Evolutionary conservation across 2,888 invertebrate genomes (phyloP), one percentile per base, ranked within the genome.

Genomic region (Andrena bicolor): DNA sequence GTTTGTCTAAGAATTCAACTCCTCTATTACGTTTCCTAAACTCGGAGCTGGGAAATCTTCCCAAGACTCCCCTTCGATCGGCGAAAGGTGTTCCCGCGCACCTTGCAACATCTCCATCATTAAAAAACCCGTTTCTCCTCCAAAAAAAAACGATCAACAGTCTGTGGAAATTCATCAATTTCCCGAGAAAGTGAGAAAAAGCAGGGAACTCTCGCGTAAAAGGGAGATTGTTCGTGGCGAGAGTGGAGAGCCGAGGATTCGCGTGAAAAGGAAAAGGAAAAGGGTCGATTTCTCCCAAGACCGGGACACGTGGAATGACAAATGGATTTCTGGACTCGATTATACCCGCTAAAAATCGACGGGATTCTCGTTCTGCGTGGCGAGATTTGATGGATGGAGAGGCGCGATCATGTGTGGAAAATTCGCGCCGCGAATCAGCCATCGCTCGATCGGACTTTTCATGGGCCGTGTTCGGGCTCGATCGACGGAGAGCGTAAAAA

Each of bases 341-440:
- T 69, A 83, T 76, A 74, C 16, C 70, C 74, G 84, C 69, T 71
- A 74, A 85, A 83, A 73, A 80, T 84, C 66, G 28, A 49, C 71
- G 63, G 66, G 51, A 53, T 58, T 65, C 66, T 48, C 26, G 48
- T 64, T 16, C 56, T 16, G 28, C 48, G 53, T 56, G 61, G 73
- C 75, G 81, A 77, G 76, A 56, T 89, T 91, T 93, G 93, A 93
- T 93, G 86, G 92, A 93, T 93, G 91, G 87, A 89, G 86, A 90
- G 89, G 86, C 90, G 84, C 92, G 90, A 90, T 92, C 93, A 90
- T 90, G 92, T 92, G 92, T 93, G 90, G 93, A 93, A 93, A 93
- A 92, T 91, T 92, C 87, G 89, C 87, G 84, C 85, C 91, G 89
- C 91, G 88, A 90, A 89, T 90, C 86, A 26, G 32, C 86, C 86